phyloP scores from a whole-genome alignment of 2,113 vertebrate species.

The Perca flavescens region DNA sequence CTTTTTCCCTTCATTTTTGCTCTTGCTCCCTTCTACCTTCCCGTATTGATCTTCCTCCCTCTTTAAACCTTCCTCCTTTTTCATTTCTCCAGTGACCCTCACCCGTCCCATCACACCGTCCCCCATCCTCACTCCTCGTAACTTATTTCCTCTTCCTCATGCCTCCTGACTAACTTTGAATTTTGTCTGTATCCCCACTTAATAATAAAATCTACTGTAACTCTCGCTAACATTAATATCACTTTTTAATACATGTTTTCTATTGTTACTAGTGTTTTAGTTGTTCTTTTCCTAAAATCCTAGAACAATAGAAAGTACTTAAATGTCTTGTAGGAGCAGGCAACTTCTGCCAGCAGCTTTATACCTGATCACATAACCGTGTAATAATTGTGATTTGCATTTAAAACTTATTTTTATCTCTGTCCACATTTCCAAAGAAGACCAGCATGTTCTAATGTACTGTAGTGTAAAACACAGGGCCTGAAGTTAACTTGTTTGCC shows the following conservation, averaged over 20 bases:
- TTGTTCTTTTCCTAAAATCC: not conserved
- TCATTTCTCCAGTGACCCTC: not conserved
- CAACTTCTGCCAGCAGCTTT: not conserved
- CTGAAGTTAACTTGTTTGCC: no score
- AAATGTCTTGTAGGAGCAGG: not conserved
- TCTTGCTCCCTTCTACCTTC: conserved; percentile 20
- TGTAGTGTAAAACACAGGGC: no score
- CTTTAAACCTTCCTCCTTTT: not conserved
- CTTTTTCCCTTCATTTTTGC: not conserved
- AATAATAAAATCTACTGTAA: not conserved
- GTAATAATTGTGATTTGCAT: no score
- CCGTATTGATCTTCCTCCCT: not conserved
- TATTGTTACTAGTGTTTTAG: no score
- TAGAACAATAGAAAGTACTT: not conserved
- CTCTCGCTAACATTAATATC: not conserved
- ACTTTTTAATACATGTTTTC: no score
- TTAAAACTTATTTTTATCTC: no score
- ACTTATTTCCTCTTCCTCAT: not conserved
- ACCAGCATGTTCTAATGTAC: no score
- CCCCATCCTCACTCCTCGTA: not conserved
- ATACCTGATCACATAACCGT: no score
- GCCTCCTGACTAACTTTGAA: not conserved
- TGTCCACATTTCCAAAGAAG: no score
- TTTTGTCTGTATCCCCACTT: not conserved
- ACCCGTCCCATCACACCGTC: not conserved